Evolutionary conservation across 2,113 vertebrate species (phyloP).

Genomic region (Antigone vipio): DNA sequence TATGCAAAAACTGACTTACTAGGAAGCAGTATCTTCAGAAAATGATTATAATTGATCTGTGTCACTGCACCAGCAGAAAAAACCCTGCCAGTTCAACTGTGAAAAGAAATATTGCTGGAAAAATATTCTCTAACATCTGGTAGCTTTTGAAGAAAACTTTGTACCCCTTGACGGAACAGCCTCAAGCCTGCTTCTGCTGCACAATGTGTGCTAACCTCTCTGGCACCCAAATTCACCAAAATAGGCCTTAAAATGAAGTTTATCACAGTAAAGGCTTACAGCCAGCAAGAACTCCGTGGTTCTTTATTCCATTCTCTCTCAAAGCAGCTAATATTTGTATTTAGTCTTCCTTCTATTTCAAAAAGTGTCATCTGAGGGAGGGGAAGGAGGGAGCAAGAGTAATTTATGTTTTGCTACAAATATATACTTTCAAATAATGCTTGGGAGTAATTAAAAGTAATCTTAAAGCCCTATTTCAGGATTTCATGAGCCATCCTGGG

Average conservation of each 20-base stretch:
- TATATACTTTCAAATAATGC: neutral
- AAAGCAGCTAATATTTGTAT: neutral
- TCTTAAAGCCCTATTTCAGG: neutral
- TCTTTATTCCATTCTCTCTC: neutral
- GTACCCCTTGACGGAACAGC: neutral
- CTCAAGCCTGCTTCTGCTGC: neutral
- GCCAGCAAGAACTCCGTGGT: neutral
- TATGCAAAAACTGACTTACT: neutral
- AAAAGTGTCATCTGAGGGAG: neutral
- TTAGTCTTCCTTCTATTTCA: neutral
- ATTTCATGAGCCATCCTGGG: neutral
- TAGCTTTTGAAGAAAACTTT: neutral
- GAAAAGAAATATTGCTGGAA: neutral
- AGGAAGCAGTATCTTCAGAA: neutral
- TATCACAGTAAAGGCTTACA: neutral
- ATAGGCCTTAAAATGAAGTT: neutral
- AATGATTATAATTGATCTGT: neutral
- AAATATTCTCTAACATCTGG: neutral
- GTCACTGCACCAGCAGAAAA: neutral
- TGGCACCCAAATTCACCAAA: neutral
- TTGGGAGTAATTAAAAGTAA: neutral
- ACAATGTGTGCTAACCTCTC: neutral
- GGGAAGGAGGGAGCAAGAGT: neutral
- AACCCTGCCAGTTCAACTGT: neutral
- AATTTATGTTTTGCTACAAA: neutral